Evolutionary conservation across 2,888 invertebrate species (phyloP).

Genomic region (Apodemia mormo): DNA sequence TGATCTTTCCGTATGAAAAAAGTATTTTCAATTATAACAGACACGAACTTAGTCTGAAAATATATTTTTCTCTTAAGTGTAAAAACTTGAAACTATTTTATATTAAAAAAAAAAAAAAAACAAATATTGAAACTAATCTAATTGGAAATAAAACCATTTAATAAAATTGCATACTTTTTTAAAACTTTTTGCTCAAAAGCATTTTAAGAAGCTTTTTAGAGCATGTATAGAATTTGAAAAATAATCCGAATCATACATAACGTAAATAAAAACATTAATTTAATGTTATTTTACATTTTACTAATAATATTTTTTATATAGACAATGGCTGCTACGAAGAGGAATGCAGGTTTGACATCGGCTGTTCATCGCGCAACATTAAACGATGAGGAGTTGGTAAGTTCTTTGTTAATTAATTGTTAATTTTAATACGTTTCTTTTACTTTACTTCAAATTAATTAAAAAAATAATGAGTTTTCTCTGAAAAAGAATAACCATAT

Average conservation of each 20-base stretch:
- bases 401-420: constrained; percentile 45
- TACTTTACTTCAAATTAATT: too few relatives aligned
- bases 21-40: neutral
- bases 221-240: constrained; percentile 50
- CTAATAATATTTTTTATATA: constrained; percentile 59
- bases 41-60: neutral
- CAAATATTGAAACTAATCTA: neutral
- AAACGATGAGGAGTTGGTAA: constrained; percentile 99
- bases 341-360: constrained; percentile 98
- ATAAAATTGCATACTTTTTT: constrained; percentile 11
- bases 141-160: neutral
- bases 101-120: too few relatives aligned
- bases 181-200: neutral
- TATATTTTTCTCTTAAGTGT: neutral
- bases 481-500: too few relatives aligned
- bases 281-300: neutral
- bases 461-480: too few relatives aligned
- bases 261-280: neutral
- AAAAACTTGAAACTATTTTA: too few relatives aligned
- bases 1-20: too few relatives aligned
- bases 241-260: neutral
- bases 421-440: too few relatives aligned
- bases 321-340: constrained; percentile 99
- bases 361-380: constrained; percentile 98
- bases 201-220: constrained; percentile 27